phyloP scores from a whole-genome alignment of 2,888 invertebrate species.

The Xestia sexstrigata region DNA sequence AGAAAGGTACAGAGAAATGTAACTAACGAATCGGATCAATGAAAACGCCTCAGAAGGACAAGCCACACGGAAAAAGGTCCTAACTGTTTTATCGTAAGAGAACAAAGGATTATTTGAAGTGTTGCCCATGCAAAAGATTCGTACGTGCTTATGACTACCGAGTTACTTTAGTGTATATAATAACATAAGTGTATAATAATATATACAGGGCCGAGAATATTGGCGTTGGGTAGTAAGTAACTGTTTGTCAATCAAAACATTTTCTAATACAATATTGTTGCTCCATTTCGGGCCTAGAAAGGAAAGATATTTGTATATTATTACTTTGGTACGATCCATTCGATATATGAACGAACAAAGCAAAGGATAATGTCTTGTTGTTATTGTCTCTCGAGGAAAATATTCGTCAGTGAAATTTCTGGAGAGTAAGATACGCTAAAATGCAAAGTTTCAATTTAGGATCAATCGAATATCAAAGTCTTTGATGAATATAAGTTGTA shows the following conservation, averaged over 20 bases:
- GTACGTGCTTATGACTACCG: slow-evolving; percentile 35
- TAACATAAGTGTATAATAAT: slow-evolving; percentile 12
- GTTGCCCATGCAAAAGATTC: slow-evolving; percentile 43
- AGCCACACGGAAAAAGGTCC: slow-evolving; percentile 40
- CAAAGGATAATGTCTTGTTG: no score
- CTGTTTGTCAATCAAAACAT: slow-evolving; percentile 8
- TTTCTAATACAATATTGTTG: slow-evolving; percentile 7
- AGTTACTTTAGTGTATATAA: slow-evolving; percentile 7
- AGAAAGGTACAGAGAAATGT: slow-evolving; percentile 39
- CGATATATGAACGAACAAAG: neutral
- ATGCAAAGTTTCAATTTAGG: neutral
- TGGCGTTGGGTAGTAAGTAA: neutral
- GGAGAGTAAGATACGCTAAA: neutral
- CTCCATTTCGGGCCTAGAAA: neutral
- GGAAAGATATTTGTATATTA: slow-evolving; percentile 1
- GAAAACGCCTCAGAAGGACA: slow-evolving; percentile 30
- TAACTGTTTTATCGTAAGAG: slow-evolving; percentile 51
- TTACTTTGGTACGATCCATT: neutral
- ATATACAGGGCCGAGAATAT: slow-evolving; percentile 12
- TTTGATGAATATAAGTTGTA: neutral
- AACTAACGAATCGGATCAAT: slow-evolving; percentile 58
- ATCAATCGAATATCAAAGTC: neutral
- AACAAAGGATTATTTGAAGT: slow-evolving; percentile 64
- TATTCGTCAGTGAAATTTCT: neutral
- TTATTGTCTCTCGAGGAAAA: no score